A percentile compares a stretch with the other conserved stretches of the same genome.
Conservation (phyloP, 2,113 vertebrate species). For the Pluvianellus socialis region DNA sequence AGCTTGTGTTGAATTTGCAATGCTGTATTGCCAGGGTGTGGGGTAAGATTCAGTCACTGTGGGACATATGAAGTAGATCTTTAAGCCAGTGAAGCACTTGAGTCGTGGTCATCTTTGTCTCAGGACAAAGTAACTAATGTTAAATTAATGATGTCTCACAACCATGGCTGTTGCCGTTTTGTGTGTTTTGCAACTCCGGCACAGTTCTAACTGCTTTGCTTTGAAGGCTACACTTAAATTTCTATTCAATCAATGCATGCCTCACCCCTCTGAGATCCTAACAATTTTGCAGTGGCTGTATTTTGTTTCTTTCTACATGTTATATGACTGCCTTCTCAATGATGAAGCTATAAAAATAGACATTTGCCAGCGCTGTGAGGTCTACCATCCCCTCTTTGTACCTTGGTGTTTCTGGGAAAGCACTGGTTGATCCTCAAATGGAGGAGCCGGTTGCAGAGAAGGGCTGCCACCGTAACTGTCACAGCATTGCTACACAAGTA, state of each 20-base stretch:
- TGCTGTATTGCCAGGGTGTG: accelerated
- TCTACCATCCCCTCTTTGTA: accelerated
- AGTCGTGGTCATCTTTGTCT: accelerated
- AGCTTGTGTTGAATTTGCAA: not conserved
- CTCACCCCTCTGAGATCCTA: not conserved
- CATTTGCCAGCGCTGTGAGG: not conserved
- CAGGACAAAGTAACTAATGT: not conserved
- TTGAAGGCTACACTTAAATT: not conserved
- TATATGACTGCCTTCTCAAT: not conserved
- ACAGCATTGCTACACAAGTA: accelerated
- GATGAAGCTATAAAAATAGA: not conserved
- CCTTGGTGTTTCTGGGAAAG: not conserved
- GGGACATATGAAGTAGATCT: not conserved
- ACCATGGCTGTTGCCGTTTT: accelerated
- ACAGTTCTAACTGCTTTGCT: not conserved
- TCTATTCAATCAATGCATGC: not conserved
- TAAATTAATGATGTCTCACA: not conserved
- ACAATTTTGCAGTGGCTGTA: not conserved
- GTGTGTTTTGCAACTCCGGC: not conserved
- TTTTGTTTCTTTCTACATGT: accelerated
- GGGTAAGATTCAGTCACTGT: accelerated
- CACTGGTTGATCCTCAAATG: not conserved
- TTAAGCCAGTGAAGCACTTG: not conserved
- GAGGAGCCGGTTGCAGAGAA: not conserved
- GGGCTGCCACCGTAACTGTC: not conserved